phyloP scores from a whole-genome alignment of 1,140 invertebrate genomes.

The Leptopilina clavipes region DNA sequence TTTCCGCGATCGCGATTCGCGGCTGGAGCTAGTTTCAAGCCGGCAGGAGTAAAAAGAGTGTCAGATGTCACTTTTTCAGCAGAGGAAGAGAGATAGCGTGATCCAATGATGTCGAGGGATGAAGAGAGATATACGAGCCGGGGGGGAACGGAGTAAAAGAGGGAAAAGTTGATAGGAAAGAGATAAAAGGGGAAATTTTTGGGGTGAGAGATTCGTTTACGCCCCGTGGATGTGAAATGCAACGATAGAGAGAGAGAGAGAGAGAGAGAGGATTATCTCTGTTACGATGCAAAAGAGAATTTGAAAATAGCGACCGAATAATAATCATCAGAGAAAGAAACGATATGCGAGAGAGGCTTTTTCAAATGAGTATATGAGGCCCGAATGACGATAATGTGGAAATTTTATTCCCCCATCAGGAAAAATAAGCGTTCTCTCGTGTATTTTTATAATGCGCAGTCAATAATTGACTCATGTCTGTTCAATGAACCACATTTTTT shows the following conservation, averaged over 20 bases:
- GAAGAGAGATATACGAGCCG: constrained; percentile 14
- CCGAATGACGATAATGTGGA: not conserved
- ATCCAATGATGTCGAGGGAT: not conserved
- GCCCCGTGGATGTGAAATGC: constrained; percentile 26
- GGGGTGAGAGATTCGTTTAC: constrained; percentile 18
- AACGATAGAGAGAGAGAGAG: constrained; percentile 11
- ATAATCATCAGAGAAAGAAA: constrained; percentile 26
- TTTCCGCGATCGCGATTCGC: constrained; percentile 58
- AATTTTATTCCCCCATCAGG: not conserved
- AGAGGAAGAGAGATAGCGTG: constrained; percentile 32
- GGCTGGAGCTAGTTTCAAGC: constrained; percentile 44
- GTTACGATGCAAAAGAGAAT: constrained; percentile 29
- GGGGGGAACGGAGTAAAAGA: constrained; percentile 34
- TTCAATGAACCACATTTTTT: constrained; percentile 9
- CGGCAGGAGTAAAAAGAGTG: constrained; percentile 52
- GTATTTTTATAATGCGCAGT: constrained; percentile 6
- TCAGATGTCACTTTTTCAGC: constrained; percentile 55
- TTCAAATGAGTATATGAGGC: constrained; percentile 24
- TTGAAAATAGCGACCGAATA: constrained; percentile 32
- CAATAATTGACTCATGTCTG: constrained; percentile 30
- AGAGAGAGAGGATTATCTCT: constrained; percentile 20
- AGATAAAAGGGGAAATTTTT: constrained; percentile 11
- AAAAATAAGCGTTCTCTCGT: not conserved
- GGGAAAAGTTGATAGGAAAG: constrained; percentile 20
- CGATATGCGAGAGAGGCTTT: constrained; percentile 23